Evolutionary conservation across 2,888 invertebrate genomes (phyloP), one percentile per base, ranked within the genome.

Genomic region (Phorcus lineatus): DNA sequence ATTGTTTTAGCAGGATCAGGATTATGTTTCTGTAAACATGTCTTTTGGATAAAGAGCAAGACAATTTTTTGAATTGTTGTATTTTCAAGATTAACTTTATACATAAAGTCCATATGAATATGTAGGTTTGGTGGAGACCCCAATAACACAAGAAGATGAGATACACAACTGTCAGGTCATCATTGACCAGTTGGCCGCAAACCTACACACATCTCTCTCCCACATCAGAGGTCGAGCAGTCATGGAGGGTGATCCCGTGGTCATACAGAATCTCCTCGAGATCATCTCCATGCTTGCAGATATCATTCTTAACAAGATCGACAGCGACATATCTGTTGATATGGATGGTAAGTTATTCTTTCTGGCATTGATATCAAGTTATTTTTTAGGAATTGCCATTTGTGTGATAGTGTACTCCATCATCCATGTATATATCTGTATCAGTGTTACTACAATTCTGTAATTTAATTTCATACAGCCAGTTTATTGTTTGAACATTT

Each of bases 161-260:
- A 88, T 91, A 4, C 92, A 93, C 83, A 93, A 93, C 81, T 86
- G 90, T 74, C 92, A 92, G 84, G 82, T 84, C 6, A 91, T 93
- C 22, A 92, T 93, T 36, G 91, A 93, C 84, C 88, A 91, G 0
- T 83, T 93, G 47, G 84, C 87, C 47, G 92, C 92, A 77, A 87
- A 92, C 1, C 88, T 93, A 6, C 91, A 91, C 80, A 92, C 91
- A 17, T 92, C 91, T 9, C 88, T 93, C 31, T 90, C 92, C 11
- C 93, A 93, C 84, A 92, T 93, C 54, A 86, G 88, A 57, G 92
- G 91, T 0, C 87, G 89, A 11, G 90, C 90, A 54, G 86, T 93
- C 53, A 89, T 92, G n/a, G 85, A 86, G 36, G 90, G 90, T 16
- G 85, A 89, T 62, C 57, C 86, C 22, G 89, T 88, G 54, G 89